Evolutionary conservation across 1,140 invertebrate species (phyloP).

Genomic region (Aplysia californica): DNA sequence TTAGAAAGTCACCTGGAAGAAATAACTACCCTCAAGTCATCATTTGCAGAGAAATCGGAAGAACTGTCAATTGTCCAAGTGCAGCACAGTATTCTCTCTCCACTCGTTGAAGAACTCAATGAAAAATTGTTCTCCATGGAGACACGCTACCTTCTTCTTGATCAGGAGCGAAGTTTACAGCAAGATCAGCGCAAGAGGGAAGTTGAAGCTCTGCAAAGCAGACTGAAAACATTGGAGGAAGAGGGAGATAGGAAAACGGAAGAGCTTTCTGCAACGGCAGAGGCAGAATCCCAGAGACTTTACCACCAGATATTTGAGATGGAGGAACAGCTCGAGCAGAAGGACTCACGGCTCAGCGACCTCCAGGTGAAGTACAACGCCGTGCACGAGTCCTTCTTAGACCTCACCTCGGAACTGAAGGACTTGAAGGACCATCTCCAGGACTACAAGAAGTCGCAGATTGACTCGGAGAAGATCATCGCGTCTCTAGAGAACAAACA

Average conservation of each 20-base stretch:
- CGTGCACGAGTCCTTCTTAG: background rate
- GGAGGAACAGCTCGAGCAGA: slow-evolving; percentile 20
- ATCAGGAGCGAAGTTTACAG: background rate
- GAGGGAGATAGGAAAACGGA: background rate
- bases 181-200: background rate
- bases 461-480: slow-evolving; percentile 17
- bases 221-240: slow-evolving; percentile 21
- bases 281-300: background rate
- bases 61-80: background rate
- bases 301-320: background rate
- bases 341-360: background rate
- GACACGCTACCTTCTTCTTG: background rate
- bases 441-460: slow-evolving; percentile 11
- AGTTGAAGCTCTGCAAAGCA: slow-evolving; percentile 11
- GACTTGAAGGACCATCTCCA: slow-evolving; percentile 24
- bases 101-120: background rate
- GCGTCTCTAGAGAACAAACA: slow-evolving; percentile 17
- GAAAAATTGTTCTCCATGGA: slow-evolving; percentile 16
- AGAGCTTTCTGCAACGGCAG: background rate
- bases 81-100: background rate
- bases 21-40: background rate
- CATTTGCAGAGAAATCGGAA: slow-evolving; percentile 16
- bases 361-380: background rate
- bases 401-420: slow-evolving; percentile 17
- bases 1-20: background rate